Conservation (phyloP, 1,140 invertebrate genomes). For the Druon quercuslanigerum region DNA sequence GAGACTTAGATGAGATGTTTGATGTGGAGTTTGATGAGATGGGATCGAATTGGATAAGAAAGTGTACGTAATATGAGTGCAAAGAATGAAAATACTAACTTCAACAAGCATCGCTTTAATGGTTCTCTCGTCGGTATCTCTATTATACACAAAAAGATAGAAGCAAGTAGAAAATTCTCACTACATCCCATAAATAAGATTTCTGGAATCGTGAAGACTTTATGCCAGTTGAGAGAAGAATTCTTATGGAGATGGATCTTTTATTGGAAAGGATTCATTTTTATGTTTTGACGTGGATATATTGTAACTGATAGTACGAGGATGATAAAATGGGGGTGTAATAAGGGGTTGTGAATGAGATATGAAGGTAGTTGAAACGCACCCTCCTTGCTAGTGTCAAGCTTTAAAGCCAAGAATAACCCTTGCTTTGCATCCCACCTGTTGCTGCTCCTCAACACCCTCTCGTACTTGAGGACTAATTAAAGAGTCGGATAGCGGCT, state of each 20-base stretch:
- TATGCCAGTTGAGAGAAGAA: background rate
- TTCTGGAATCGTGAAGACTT: background rate
- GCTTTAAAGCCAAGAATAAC: conserved; percentile 69
- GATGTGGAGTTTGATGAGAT: too few species aligned
- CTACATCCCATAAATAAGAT: background rate
- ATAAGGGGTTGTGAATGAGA: conserved; percentile 20
- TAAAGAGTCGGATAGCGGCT: conserved; percentile 73
- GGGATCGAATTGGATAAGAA: too few species aligned
- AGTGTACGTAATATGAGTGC: too few species aligned
- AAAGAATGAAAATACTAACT: too few species aligned
- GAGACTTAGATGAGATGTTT: too few species aligned
- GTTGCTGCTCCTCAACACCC: conserved; percentile 73
- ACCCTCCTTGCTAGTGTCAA: conserved; percentile 51
- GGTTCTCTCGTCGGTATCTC: too few species aligned
- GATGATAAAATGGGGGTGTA: conserved; percentile 10
- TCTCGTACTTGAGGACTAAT: conserved; percentile 65
- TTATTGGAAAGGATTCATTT: background rate
- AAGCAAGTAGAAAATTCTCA: too few species aligned
- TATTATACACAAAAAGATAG: too few species aligned
- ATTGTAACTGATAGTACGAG: conserved; percentile 18
- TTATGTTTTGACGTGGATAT: conserved; percentile 24
- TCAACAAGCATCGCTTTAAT: too few species aligned
- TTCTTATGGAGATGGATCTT: background rate
- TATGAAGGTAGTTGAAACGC: conserved; percentile 33
- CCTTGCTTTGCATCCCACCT: conserved; percentile 76